Base-by-base conservation (phyloP, 2,888 invertebrate genomes). In the Euplagia quadripunctaria region DNA sequence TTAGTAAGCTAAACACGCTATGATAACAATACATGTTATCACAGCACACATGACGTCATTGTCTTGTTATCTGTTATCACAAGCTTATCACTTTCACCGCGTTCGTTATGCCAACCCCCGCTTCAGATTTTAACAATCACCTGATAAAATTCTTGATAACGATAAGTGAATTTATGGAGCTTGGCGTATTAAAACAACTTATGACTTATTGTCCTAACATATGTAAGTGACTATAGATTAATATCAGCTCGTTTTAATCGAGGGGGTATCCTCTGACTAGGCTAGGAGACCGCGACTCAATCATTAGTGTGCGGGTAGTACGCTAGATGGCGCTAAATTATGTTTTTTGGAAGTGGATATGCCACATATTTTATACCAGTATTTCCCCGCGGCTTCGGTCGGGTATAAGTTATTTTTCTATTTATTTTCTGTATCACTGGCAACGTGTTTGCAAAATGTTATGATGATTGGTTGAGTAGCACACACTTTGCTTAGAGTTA, bases 81-180 rank as follows among this genome's bases (percentile, higher is more conserved):
- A 81, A 70, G 76, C 78, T 86, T 86, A 88, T 89, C 86, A 87
- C 90, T 90, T 90, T 90, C 90, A 84, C 88, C 78, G 67, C 63
- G 70, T 52, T 52, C 66, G 58, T 58, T n/a, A 43, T 42, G 52
- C 52, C 58, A 20, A 14, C 72, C 46, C 69, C 65, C 75, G 75
- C 17, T 16, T 67, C 68, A 75, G 79, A 81, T 78, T 80, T 77
- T 77, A 76, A 79, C 52, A 69, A 77, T 75, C 71, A 81, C 68
- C 46, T 77, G 75, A 81, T 81, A 74, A 79, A 12, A 42, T 73
- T 52, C 11, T 66, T 72, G 74, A 81, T 76, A 73, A 70, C 49
- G 46, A 67, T 73, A 64, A 58, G 42, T 52, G 41, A 71, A 64
- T 74, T 70, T 70, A 64, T 71, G n/a, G 41, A 51, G 16, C 31